Conservation (phyloP, 1,140 invertebrate species). For the Trichomalopsis sarcophagae region DNA sequence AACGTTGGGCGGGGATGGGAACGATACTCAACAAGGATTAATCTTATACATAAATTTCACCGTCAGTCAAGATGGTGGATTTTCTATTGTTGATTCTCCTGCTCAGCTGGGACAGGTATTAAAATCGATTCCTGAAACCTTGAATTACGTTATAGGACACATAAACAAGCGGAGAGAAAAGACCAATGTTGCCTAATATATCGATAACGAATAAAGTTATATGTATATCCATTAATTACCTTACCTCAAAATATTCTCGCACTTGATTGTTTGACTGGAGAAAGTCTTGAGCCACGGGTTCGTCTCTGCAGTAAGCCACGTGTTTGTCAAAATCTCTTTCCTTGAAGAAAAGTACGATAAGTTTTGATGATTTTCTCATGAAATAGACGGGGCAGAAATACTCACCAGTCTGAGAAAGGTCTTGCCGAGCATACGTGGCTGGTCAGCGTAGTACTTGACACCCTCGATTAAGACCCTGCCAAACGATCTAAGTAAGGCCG, state of each 20-base stretch:
- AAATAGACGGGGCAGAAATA: conserved; percentile 11
- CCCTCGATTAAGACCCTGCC: conserved; percentile 93
- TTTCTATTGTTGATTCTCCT: neutral
- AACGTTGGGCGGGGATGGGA: neutral
- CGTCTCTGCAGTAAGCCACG: conserved; percentile 91
- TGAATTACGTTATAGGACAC: neutral
- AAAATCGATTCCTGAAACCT: neutral
- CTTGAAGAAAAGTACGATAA: conserved; percentile 63
- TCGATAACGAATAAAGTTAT: neutral
- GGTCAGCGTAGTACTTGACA: conserved; percentile 92
- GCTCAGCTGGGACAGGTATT: neutral
- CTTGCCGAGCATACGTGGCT: conserved; percentile 89
- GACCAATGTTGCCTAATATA: neutral
- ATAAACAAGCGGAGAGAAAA: neutral
- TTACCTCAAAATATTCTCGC: conserved; percentile 89
- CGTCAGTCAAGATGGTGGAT: neutral
- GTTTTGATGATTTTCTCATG: neutral
- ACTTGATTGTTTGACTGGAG: conserved; percentile 82
- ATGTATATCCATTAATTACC: conserved; percentile 54
- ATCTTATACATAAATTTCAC: conserved; percentile 2
- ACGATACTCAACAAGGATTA: conserved; percentile 2
- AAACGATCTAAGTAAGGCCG: conserved; percentile 76
- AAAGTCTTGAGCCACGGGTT: conserved; percentile 88
- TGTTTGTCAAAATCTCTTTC: conserved; percentile 96
- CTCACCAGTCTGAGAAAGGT: conserved; percentile 88